Evolutionary conservation across 2,797 vertebrate species (phyloP).

Genomic region (Nannoperca australis): DNA sequence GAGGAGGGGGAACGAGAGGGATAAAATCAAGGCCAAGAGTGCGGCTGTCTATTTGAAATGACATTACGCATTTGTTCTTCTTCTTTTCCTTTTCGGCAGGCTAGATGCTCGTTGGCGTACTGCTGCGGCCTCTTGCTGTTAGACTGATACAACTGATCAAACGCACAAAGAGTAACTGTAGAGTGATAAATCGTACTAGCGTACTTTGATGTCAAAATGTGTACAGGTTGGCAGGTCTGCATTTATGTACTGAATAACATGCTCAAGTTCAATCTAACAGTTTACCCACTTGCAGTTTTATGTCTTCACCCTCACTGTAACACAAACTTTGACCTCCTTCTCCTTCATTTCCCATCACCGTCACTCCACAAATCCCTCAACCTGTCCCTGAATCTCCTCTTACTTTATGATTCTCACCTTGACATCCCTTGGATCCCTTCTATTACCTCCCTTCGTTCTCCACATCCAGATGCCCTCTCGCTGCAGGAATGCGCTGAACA

Average conservation of each 20-base stretch:
- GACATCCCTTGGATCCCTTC: not conserved
- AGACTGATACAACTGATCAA: no score
- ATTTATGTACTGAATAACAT: slow-evolving; percentile 6
- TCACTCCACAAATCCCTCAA: not conserved
- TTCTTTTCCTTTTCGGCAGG: no score
- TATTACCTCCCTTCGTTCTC: not conserved
- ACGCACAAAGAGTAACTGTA: no score
- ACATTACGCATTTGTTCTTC: no score
- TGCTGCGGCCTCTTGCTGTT: no score
- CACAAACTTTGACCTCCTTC: not conserved
- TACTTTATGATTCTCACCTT: not conserved
- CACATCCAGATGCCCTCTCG: slow-evolving; percentile 91
- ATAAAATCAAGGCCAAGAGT: no score
- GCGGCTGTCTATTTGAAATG: no score
- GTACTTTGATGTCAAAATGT: no score
- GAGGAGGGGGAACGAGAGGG: no score
- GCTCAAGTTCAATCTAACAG: not conserved
- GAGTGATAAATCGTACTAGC: no score
- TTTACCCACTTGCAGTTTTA: not conserved
- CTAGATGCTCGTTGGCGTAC: no score
- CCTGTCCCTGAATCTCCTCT: not conserved
- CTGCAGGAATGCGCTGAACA: slow-evolving; percentile 90
- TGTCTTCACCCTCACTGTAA: not conserved
- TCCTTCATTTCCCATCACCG: not conserved
- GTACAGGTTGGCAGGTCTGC: no score